Evolutionary conservation across 2,888 invertebrate genomes (phyloP), one percentile per base, ranked within the genome.

Genomic region (Drosophila robusta): DNA sequence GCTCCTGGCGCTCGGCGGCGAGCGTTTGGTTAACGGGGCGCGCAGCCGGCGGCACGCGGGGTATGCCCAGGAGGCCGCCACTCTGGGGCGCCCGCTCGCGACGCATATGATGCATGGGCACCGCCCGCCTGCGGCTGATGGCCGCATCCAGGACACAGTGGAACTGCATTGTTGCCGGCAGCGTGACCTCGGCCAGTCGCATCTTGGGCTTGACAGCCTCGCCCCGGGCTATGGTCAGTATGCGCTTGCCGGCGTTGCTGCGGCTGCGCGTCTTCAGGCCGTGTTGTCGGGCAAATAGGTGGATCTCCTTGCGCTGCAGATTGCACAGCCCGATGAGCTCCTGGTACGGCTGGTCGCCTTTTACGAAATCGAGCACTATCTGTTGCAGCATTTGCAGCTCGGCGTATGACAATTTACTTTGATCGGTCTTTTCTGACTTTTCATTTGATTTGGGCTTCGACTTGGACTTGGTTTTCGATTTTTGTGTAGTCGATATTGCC

Each of bases 181-280:
- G 42, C 7, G 6, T 12, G 0, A 55, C 32, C 3, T 39, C 8
- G 0, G 26, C 7, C 6, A 62, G 42, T 1, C 16, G 8, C 1
- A n/a, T 0, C 3, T 38, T 18, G 24, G 16, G 14, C 2, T 34
- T 73, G 9, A 1, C 0, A 0, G 29, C 44, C 6, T 75, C 80
- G 0, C 57, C 69, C 1, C 75, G 77, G 5, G 45, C 73, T n/a
- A 91, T 69, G 49, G 87, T 84, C 2, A 91, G 46, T 8, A 82
- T 78, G 0, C 92, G 90, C 1, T 78, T 51, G 0, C 63, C 72
- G 1, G 42, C 65, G 3, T 14, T 45, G 32, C 80, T 90, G 56
- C 66, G 80, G 54, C 91, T 91, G 34, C 70, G 71, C 9, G 89
- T 78, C 38, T 83, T 87, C 0, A 91, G 51, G 2, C 90, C 90